Percentiles rank a stretch among this genome's conserved stretches.
These are phyloP conservation scores for Potorous gilbertii DNA, from an alignment of 2,797 vertebrate species.

Conservation along the genomic window DNA sequence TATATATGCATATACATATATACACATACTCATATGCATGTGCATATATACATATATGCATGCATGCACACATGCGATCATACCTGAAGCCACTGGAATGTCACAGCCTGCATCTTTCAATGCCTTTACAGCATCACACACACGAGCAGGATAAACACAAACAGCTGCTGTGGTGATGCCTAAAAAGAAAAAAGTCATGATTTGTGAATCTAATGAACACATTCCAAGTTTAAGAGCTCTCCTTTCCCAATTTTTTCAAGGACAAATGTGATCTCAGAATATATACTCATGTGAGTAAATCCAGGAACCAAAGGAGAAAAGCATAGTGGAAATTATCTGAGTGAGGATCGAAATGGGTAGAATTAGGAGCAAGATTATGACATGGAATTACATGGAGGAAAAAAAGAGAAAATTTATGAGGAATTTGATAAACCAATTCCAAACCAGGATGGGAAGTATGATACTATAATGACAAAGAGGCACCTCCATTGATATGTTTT, in stretches of 20 bases:
- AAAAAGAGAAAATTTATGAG: background rate
- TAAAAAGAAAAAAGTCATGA: constrained; percentile 73
- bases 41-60: no score
- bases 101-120: constrained; percentile 89
- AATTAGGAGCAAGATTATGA: background rate
- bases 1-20: no score
- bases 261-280: background rate
- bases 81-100: constrained; percentile 96
- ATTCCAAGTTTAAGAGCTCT: background rate
- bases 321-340: background rate
- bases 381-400: background rate
- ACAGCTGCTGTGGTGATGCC: constrained; percentile 92
- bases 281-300: background rate
- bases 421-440: background rate
- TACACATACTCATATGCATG: no score
- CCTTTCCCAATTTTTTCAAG: background rate
- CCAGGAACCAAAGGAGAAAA: background rate
- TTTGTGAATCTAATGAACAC: background rate
- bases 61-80: background rate
- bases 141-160: constrained; percentile 95
- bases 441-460: background rate
- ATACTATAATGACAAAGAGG: background rate
- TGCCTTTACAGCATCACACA: constrained; percentile 89
- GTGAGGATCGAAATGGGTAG: background rate
- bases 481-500: background rate